Conservation (phyloP, 2,888 invertebrate genomes). For the Pseudeuparius sepicola region DNA sequence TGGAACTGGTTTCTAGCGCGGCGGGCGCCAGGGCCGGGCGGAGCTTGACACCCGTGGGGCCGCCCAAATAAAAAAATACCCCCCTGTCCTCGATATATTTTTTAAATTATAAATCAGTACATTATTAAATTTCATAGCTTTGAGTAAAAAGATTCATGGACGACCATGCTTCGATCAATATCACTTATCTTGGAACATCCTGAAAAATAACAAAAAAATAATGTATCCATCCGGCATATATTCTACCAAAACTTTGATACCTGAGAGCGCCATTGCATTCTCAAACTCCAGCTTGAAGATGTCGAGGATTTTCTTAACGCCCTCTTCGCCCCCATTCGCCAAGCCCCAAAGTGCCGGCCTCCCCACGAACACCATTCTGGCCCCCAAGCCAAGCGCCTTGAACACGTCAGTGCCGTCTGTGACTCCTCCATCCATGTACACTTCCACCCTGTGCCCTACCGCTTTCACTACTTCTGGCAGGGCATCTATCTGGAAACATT, state of each 20-base stretch:
- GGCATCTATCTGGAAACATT: slow-evolving; percentile 71
- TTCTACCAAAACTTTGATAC: slow-evolving; percentile 38
- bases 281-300: slow-evolving; percentile 69
- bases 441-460: slow-evolving; percentile 59
- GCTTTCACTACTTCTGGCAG: slow-evolving; percentile 70
- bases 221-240: slow-evolving; percentile 6
- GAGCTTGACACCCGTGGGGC: too few relatives aligned
- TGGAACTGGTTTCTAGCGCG: too few relatives aligned
- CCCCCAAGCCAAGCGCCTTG: slow-evolving; percentile 85
- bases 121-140: slow-evolving; percentile 13
- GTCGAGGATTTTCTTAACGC: slow-evolving; percentile 61
- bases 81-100: too few relatives aligned
- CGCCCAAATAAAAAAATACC: too few relatives aligned
- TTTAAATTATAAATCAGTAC: not conserved
- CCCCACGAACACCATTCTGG: slow-evolving; percentile 81
- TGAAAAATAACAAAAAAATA: slow-evolving; percentile 14
- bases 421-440: slow-evolving; percentile 84
- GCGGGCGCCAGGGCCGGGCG: too few relatives aligned
- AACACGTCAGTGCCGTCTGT: slow-evolving; percentile 77
- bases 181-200: slow-evolving; percentile 20
- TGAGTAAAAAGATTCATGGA: slow-evolving; percentile 22
- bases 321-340: slow-evolving; percentile 64
- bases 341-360: slow-evolving; percentile 82
- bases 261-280: slow-evolving; percentile 63
- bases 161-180: slow-evolving; percentile 14